These are phyloP conservation scores for Drosophila lutescens DNA, from an alignment of 2,888 invertebrate species.

Conservation along the genomic window DNA sequence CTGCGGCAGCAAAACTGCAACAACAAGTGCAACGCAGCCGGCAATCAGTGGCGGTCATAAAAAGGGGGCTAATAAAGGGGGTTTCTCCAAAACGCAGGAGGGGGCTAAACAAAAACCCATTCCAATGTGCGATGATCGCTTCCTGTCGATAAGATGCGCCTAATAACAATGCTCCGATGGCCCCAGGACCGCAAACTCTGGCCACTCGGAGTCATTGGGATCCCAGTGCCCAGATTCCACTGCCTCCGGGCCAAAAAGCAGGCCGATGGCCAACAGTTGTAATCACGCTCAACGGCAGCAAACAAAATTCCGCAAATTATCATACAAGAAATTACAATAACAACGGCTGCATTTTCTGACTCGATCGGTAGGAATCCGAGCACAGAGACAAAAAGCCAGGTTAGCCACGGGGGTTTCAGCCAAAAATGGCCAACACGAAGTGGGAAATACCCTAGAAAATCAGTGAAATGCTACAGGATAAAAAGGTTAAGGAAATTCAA, in stretches of 20 bases:
- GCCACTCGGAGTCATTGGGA: conserved; percentile 10
- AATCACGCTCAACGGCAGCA: conserved; percentile 62
- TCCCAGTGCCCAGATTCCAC: not conserved
- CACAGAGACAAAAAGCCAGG: conserved; percentile 30
- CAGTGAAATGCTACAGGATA: no score
- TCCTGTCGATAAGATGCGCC: conserved; percentile 75
- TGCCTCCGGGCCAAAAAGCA: conserved; percentile 29
- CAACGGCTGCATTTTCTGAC: conserved; percentile 41
- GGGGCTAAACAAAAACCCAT: conserved; percentile 44
- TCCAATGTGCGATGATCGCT: conserved; percentile 76
- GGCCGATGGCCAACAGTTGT: conserved; percentile 31
- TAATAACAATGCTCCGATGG: conserved; percentile 70
- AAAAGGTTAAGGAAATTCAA: no score
- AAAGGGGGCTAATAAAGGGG: conserved; percentile 13
- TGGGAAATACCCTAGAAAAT: no score
- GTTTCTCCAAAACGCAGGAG: not conserved
- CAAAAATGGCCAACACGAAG: conserved; percentile 10
- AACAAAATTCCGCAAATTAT: conserved; percentile 62
- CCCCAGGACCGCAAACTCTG: conserved; percentile 22
- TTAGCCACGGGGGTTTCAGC: not conserved
- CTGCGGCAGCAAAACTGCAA: conserved; percentile 47
- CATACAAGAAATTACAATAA: conserved; percentile 66
- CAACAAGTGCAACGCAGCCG: conserved; percentile 33
- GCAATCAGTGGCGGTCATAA: conserved; percentile 34
- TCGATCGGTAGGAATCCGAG: not conserved